phyloP scores from a whole-genome alignment of 2,113 vertebrate genomes.

The Tragelaphus scriptus region DNA sequence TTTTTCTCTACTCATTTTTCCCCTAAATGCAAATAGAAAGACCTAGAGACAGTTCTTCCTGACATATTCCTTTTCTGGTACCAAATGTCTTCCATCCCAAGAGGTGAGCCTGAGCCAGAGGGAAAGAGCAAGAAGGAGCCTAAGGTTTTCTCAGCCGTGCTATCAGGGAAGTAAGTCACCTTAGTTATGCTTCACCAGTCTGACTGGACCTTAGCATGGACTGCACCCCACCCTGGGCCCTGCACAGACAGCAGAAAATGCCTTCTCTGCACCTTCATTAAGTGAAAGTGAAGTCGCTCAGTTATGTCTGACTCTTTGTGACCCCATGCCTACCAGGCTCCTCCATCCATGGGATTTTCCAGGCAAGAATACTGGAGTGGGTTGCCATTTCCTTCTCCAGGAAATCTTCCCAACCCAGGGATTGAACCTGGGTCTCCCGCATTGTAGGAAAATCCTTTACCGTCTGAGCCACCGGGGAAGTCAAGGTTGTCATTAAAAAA shows the following conservation, averaged over 20 bases:
- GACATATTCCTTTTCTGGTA: background rate
- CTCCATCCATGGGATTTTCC: background rate
- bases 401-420: background rate
- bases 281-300: background rate
- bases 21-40: background rate
- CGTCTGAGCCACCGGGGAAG: background rate
- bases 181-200: background rate
- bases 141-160: background rate
- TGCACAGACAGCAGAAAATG: background rate
- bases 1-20: background rate
- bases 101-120: background rate
- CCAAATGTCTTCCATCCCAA: background rate
- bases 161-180: conserved; percentile 33
- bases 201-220: background rate
- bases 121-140: background rate
- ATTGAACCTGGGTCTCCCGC: fast-evolving
- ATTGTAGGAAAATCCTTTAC: background rate
- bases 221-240: background rate
- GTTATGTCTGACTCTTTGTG: background rate
- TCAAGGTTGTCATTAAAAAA: background rate
- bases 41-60: background rate
- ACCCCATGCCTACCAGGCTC: background rate
- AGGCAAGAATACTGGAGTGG: background rate
- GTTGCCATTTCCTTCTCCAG: background rate
- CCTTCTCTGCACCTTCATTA: background rate